These are phyloP conservation scores for Henricia sp. DNA, from an alignment of 53 echinoderm and acorn worm genomes.

Conservation along the genomic window DNA sequence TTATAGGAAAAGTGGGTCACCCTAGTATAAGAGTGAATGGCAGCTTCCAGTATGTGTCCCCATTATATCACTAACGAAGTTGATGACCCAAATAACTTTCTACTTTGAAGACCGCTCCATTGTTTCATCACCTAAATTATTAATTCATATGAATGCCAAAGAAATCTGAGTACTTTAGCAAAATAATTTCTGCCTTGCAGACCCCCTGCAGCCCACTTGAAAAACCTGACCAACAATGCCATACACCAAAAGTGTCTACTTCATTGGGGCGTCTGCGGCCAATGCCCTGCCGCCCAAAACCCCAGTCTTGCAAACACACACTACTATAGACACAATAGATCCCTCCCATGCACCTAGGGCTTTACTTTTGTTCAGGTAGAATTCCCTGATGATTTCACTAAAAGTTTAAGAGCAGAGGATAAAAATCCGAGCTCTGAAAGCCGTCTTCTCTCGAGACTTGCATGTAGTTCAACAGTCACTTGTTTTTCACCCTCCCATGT, in stretches of 20 bases:
- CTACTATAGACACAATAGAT: neutral
- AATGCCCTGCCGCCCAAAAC: conserved; percentile 16
- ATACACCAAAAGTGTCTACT: conserved; percentile 14
- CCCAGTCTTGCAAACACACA: neutral
- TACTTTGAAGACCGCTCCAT: too few relatives aligned
- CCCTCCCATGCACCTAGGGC: conserved; percentile 18
- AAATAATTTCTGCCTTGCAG: too few relatives aligned
- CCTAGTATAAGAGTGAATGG: too few relatives aligned
- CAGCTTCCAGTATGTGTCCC: too few relatives aligned
- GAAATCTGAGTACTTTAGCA: too few relatives aligned
- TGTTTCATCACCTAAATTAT: too few relatives aligned
- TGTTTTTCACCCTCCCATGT: conserved; percentile 30
- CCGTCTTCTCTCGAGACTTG: neutral
- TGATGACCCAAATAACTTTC: too few relatives aligned
- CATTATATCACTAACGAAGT: too few relatives aligned
- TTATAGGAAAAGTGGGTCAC: too few relatives aligned
- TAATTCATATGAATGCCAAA: too few relatives aligned
- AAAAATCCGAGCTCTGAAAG: conserved; percentile 14
- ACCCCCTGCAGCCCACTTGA: neutral
- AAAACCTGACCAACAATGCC: conserved; percentile 15
- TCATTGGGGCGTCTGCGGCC: conserved; percentile 36
- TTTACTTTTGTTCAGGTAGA: neutral
- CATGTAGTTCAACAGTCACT: conserved; percentile 58
- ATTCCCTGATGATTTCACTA: conserved; percentile 20
- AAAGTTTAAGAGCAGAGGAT: neutral